These are phyloP conservation scores for Lacerta viridis DNA, from an alignment of 2,797 vertebrate species.

Conservation along the genomic window DNA sequence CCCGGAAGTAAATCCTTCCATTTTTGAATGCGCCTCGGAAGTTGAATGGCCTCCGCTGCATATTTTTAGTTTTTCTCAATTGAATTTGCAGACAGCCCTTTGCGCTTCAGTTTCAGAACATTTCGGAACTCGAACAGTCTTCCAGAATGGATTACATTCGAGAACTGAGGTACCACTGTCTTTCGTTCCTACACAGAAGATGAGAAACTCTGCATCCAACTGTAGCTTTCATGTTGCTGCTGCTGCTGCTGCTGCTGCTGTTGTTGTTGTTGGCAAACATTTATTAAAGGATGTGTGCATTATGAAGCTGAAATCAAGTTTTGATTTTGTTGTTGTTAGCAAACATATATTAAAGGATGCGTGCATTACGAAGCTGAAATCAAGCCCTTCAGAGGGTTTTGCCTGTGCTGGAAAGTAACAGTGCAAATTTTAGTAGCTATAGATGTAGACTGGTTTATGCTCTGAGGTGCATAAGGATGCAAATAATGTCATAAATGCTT, in stretches of 20 bases:
- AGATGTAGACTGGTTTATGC: not conserved
- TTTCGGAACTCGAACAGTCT: too few relatives aligned
- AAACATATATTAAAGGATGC: not conserved
- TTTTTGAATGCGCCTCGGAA: too few relatives aligned
- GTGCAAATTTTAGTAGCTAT: not conserved
- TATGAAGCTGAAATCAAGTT: not conserved
- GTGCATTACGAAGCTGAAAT: not conserved
- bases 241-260: too few relatives aligned
- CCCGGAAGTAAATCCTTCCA: too few relatives aligned
- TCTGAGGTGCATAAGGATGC: not conserved
- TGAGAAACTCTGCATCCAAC: too few relatives aligned
- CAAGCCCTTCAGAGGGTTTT: not conserved
- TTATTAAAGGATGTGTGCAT: not conserved
- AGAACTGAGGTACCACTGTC: too few relatives aligned
- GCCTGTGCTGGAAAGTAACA: not conserved
- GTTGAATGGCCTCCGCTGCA: too few relatives aligned
- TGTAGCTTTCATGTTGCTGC: not conserved
- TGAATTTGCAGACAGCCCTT: too few relatives aligned
- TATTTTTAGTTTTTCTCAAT: too few relatives aligned
- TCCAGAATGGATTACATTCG: too few relatives aligned
- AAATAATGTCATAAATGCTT: slow-evolving; percentile 25
- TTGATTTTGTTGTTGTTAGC: not conserved
- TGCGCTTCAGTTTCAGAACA: too few relatives aligned
- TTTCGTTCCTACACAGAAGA: not conserved
- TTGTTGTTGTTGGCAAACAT: not conserved